Conservation (phyloP, 1,140 invertebrate species). For the Drosophila neocordata region DNA sequence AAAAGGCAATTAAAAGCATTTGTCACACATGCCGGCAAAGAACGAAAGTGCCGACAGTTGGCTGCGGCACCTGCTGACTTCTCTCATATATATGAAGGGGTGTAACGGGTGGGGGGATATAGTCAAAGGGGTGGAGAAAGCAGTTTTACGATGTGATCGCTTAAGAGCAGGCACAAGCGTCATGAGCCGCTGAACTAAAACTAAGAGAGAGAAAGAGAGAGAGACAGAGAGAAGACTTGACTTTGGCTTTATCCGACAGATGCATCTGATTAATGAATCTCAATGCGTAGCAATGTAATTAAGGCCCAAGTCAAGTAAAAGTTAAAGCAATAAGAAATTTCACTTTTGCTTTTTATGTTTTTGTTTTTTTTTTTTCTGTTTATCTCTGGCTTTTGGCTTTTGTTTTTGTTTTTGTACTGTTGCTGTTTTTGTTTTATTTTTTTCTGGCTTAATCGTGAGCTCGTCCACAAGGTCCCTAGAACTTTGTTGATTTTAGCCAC, state of each 20-base stretch:
- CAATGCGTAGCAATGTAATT: conserved; percentile 75
- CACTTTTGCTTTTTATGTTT: conserved; percentile 61
- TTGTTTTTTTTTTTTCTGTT: neutral
- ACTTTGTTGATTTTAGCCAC: conserved; percentile 1
- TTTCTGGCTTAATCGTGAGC: conserved; percentile 4
- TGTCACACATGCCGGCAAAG: conserved; percentile 52
- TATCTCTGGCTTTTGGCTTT: neutral
- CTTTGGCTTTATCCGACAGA: conserved; percentile 69
- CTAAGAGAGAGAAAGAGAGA: neutral
- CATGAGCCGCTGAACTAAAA: conserved; percentile 47
- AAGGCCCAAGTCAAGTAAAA: conserved; percentile 58
- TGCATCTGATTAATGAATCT: conserved; percentile 80
- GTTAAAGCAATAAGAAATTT: conserved; percentile 60
- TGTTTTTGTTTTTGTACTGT: neutral
- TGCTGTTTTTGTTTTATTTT: neutral
- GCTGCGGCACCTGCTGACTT: conserved; percentile 10
- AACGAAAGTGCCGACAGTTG: conserved; percentile 27
- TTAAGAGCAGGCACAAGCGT: conserved; percentile 20
- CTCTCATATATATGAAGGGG: neutral
- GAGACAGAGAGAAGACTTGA: conserved; percentile 11
- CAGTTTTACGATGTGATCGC: conserved; percentile 11
- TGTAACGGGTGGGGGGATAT: neutral
- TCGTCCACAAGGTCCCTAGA: conserved; percentile 3
- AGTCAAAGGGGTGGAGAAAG: conserved; percentile 23
- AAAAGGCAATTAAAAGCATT: conserved; percentile 65